Evolutionary conservation across 2,888 invertebrate species (phyloP), one percentile per base, ranked within the genome.

Genomic region (Amiota mariae): DNA sequence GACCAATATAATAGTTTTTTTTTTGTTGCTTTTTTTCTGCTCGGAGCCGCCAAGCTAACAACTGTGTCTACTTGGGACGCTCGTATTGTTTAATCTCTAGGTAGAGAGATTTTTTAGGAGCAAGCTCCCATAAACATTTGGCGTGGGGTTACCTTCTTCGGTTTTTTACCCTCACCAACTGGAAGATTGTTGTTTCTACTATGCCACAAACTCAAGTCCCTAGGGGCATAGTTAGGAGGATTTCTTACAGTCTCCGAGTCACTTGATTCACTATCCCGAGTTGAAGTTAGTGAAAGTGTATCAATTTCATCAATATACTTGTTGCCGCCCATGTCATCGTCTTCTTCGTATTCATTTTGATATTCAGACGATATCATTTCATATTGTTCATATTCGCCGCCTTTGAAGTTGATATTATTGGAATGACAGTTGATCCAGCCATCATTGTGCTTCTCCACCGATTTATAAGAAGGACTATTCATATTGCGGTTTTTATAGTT

Each of bases 201-300:
- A 46, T 66, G 47, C n/a, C 59, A 70, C 51, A 68, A 47, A 11
- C 20, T n/a, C 8, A 73, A 74, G 9, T 79, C 77, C 67, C 79
- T 77, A 70, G 68, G 72, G 36, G 72, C 75, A 10, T 76, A 72
- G 18, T 15, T 51, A 48, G 67, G 64, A 15, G 71, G 59, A 46
- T 80, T 80, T 57, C 82, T 80, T 18, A 82, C 61, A 8, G 82
- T 82, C 73, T 82, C 82, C 24, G 81, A 81, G 70, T 81, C 81
- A 70, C 76, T 80, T 13, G 80, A 81, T 10, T 68, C 51, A 71
- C 51, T 59, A 24, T 80, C 79, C 18, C 82, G 81, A 8, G 80
- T 73, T 8, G 78, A 77, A 8, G 79, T 71, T 63, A 82, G 77
- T 9, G 80, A 81, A 9, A 82, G 36, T 24, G 80, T 79, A 57